Percentiles rank a stretch among this genome's conserved stretches.
Conservation (phyloP, 2,113 vertebrate genomes). For the Nothocercus nigrocapillus region DNA sequence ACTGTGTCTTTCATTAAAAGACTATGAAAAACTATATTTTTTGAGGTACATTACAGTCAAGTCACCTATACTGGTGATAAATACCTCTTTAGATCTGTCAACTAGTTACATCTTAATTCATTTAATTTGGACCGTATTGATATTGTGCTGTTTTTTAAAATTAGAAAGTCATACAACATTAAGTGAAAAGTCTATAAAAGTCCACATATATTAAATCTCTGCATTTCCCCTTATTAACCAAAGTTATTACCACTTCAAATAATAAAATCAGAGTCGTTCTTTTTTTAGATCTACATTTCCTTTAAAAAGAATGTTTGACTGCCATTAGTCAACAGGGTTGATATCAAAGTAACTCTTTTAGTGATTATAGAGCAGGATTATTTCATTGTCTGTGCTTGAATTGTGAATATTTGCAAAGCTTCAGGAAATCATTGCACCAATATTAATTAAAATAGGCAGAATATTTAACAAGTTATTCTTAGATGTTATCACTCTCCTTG, state of each 20-base stretch:
- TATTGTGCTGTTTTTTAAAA: neutral
- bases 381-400: neutral
- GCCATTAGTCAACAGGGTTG: neutral
- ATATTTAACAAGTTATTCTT: neutral
- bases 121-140: neutral
- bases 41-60: neutral
- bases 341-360: neutral
- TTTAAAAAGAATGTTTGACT: neutral
- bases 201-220: neutral
- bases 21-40: neutral
- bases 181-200: neutral
- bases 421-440: neutral
- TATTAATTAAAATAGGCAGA: neutral
- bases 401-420: neutral
- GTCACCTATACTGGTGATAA: neutral
- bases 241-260: neutral
- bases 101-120: neutral
- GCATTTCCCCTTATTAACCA: neutral
- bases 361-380: neutral
- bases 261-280: accelerated
- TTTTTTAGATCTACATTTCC: neutral
- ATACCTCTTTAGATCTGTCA: neutral
- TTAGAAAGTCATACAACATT: neutral
- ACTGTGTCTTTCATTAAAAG: neutral
- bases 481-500: neutral